phyloP scores from a whole-genome alignment of 2,113 vertebrate species.

The Jaculus jaculus region DNA sequence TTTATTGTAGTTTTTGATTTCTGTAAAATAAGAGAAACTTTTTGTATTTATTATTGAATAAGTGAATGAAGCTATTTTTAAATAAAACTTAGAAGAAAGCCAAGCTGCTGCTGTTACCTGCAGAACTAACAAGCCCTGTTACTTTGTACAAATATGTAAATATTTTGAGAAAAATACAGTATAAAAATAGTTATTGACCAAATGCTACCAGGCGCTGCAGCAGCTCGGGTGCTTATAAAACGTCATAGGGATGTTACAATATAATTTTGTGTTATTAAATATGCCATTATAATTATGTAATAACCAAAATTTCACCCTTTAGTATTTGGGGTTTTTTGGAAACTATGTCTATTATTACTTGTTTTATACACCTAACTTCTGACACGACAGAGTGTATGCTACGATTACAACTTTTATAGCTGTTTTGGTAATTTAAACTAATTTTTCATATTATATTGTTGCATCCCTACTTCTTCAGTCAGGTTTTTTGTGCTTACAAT shows the following conservation, averaged over 20 bases:
- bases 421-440: slow-evolving; percentile 81
- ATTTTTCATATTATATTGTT: slow-evolving; percentile 88
- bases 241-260: slow-evolving; percentile 91
- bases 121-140: slow-evolving; percentile 93
- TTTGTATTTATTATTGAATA: slow-evolving; percentile 99
- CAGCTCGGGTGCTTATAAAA: slow-evolving; percentile 93
- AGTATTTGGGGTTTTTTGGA: slow-evolving; percentile 78
- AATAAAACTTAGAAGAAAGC: slow-evolving; percentile 93
- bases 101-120: slow-evolving; percentile 96
- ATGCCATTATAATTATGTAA: slow-evolving; percentile 68
- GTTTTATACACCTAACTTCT: slow-evolving; percentile 82
- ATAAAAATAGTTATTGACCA: slow-evolving; percentile 98
- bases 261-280: slow-evolving; percentile 83
- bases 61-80: slow-evolving; percentile 99
- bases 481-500: slow-evolving; percentile 92
- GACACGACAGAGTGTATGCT: slow-evolving; percentile 63
- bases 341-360: slow-evolving; percentile 74
- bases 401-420: slow-evolving; percentile 82
- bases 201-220: slow-evolving; percentile 98
- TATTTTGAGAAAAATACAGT: slow-evolving; percentile 90
- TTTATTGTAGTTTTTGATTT: slow-evolving; percentile 98
- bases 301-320: slow-evolving; percentile 85
- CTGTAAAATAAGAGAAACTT: slow-evolving; percentile 99
- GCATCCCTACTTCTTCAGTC: slow-evolving; percentile 91
- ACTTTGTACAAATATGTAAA: slow-evolving; percentile 99